phyloP scores from a whole-genome alignment of 2,888 invertebrate species.

The Achlya flavicornis region DNA sequence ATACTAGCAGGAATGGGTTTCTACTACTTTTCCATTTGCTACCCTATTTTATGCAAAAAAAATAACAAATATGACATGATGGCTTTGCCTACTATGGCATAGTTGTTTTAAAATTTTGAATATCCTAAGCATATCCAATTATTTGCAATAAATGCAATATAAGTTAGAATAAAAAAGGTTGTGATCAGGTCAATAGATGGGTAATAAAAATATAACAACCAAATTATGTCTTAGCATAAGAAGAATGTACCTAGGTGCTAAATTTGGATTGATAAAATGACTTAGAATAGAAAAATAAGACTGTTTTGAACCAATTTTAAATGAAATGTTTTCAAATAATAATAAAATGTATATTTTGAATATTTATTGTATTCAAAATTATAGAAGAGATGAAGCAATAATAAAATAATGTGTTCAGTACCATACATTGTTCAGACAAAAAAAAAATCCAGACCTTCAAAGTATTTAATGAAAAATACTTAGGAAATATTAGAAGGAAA shows the following conservation, averaged over 20 bases:
- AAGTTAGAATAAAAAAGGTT: background rate
- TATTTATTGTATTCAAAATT: slow-evolving; percentile 2
- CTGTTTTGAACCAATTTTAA: slow-evolving; percentile 42
- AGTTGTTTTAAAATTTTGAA: slow-evolving; percentile 30
- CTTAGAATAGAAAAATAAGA: slow-evolving; percentile 17
- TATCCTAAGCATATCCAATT: slow-evolving; percentile 38
- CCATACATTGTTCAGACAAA: slow-evolving; percentile 7
- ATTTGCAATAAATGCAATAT: slow-evolving; percentile 15
- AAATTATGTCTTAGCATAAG: background rate
- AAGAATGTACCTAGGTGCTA: background rate
- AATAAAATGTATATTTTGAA: background rate
- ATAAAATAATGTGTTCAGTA: slow-evolving; percentile 7
- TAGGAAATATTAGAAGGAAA: too few relatives aligned
- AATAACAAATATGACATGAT: slow-evolving; percentile 83
- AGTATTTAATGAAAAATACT: background rate
- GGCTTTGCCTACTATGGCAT: slow-evolving; percentile 72
- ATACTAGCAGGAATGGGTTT: slow-evolving; percentile 80
- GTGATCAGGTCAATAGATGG: slow-evolving; percentile 3
- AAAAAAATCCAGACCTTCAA: slow-evolving; percentile 20
- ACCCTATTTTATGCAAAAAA: slow-evolving; percentile 85
- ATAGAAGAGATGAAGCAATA: background rate
- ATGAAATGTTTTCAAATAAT: background rate
- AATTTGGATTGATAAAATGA: slow-evolving; percentile 24
- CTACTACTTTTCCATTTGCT: slow-evolving; percentile 87
- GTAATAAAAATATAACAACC: background rate